Evolutionary conservation across 2,113 vertebrate genomes (phyloP).

Genomic region (Periophthalmus modestus): DNA sequence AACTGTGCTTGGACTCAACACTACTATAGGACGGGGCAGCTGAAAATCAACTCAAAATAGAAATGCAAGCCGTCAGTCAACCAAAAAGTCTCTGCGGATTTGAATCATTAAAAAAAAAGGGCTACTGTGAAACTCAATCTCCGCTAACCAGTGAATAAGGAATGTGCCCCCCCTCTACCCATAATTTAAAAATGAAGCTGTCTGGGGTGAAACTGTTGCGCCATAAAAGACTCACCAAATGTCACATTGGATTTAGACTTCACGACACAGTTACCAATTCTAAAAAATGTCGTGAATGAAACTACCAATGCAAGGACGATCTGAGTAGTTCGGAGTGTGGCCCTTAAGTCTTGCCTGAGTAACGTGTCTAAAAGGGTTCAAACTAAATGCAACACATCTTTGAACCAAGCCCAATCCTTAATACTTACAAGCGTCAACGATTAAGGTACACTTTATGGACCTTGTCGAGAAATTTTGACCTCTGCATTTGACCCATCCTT

Average conservation of each 20-base stretch:
- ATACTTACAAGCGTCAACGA: no score
- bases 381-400: no score
- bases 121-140: slow-evolving; percentile 1
- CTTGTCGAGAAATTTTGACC: no score
- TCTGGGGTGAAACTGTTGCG: neutral
- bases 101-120: neutral
- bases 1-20: neutral
- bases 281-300: neutral
- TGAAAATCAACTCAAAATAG: neutral
- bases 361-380: no score
- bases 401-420: no score
- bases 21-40: neutral
- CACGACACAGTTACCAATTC: neutral
- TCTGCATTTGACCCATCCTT: no score
- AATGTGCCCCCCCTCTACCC: neutral
- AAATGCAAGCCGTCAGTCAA: neutral
- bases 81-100: neutral
- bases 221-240: neutral
- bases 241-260: neutral
- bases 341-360: no score
- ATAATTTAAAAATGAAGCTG: slow-evolving; percentile 6
- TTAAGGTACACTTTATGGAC: no score
- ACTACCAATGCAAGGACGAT: neutral
- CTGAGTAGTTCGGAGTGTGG: neutral
- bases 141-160: neutral